These are phyloP conservation scores for Mongoloraphidia duomilia DNA, from an alignment of 2,888 invertebrate species.

Conservation along the genomic window DNA sequence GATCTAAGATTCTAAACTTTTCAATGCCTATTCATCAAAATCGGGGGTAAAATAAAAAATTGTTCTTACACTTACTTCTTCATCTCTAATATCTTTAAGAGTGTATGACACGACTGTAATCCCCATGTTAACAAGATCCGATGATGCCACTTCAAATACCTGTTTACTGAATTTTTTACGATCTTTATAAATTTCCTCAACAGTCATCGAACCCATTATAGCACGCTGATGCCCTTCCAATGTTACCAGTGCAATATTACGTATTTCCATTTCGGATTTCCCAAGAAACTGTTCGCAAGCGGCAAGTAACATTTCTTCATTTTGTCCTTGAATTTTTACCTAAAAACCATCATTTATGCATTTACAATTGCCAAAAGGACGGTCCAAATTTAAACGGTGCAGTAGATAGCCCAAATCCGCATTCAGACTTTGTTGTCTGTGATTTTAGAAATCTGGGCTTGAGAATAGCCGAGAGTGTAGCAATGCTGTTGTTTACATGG, in stretches of 20 bases:
- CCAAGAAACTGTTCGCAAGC: slow-evolving; percentile 92
- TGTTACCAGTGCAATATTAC: slow-evolving; percentile 81
- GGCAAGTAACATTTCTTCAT: slow-evolving; percentile 76
- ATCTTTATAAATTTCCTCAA: slow-evolving; percentile 92
- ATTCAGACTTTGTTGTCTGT: no score
- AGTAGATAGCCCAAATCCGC: no score
- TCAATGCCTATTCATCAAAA: neutral
- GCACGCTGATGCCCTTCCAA: slow-evolving; percentile 89
- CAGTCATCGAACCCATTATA: slow-evolving; percentile 94
- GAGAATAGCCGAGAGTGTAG: no score
- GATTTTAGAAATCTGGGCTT: no score
- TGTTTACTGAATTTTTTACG: slow-evolving; percentile 90
- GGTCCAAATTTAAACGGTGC: no score
- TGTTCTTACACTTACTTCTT: slow-evolving; percentile 53
- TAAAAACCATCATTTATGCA: slow-evolving; percentile 30
- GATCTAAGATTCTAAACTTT: neutral
- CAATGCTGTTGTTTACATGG: no score
- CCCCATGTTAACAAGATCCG: slow-evolving; percentile 91
- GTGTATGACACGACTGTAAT: slow-evolving; percentile 93
- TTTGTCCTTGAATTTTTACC: slow-evolving; percentile 82
- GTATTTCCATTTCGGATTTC: slow-evolving; percentile 75
- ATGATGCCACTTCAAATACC: slow-evolving; percentile 89
- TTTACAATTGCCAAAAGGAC: no score
- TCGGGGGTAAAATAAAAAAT: neutral
- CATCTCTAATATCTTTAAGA: slow-evolving; percentile 84